These are phyloP conservation scores for Oophaga sylvatica DNA, from an alignment of 2,797 vertebrate species.

Conservation along the genomic window DNA sequence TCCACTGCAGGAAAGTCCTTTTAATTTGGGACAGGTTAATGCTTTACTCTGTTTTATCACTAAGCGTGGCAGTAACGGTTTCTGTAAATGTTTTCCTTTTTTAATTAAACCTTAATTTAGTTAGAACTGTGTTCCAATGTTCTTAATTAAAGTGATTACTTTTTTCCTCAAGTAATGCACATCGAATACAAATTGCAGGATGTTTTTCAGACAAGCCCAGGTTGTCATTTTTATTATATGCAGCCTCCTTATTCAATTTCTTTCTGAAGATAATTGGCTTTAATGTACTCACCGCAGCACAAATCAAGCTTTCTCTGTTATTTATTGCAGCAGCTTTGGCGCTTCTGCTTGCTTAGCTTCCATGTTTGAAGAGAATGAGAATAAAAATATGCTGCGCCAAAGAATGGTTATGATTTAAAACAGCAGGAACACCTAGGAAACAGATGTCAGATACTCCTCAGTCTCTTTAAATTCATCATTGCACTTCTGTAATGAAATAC, in stretches of 20 bases:
- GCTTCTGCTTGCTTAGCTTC: slow-evolving; percentile 34
- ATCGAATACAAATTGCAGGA: slow-evolving; percentile 56
- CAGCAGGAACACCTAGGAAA: slow-evolving; percentile 32
- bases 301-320: slow-evolving; percentile 45
- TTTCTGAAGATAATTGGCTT: slow-evolving; percentile 56
- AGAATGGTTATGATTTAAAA: slow-evolving; percentile 35
- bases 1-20: slow-evolving; percentile 17
- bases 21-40: slow-evolving; percentile 48
- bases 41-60: slow-evolving; percentile 43
- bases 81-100: slow-evolving; percentile 60
- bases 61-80: slow-evolving; percentile 42
- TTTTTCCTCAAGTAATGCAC: slow-evolving; percentile 53
- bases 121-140: slow-evolving; percentile 58
- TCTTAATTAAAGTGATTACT: slow-evolving; percentile 58
- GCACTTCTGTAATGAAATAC: background rate
- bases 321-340: slow-evolving; percentile 45
- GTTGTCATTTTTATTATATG: slow-evolving; percentile 60
- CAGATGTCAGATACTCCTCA: background rate
- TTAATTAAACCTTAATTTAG: slow-evolving; percentile 61
- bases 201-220: slow-evolving; percentile 44
- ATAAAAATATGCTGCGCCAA: slow-evolving; percentile 30
- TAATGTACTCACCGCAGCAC: slow-evolving; percentile 52
- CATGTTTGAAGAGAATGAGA: slow-evolving; percentile 3
- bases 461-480: slow-evolving; percentile 23
- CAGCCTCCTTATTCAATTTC: slow-evolving; percentile 53